Evolutionary conservation across 2,888 invertebrate species (phyloP).

Genomic region (Lepidonotus clava): DNA sequence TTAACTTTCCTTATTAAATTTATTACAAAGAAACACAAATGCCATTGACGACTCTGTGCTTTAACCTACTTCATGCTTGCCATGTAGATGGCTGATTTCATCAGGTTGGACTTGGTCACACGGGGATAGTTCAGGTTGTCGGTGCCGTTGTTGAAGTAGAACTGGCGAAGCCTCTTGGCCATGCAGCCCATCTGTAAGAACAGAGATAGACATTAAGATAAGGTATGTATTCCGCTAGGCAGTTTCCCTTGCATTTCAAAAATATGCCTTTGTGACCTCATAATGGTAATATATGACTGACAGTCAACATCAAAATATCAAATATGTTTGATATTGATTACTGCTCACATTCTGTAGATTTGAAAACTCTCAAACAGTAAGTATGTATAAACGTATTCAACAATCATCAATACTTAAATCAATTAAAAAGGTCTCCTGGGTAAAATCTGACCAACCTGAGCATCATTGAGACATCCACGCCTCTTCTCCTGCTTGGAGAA

Average conservation of each 20-base stretch:
- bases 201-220: background rate
- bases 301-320: background rate
- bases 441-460: slow-evolving; percentile 1
- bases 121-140: background rate
- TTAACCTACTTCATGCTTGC: background rate
- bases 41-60: too few species aligned
- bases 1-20: too few species aligned
- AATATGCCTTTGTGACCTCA: background rate
- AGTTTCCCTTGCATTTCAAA: background rate
- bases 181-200: background rate
- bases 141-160: background rate
- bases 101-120: background rate
- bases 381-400: too few species aligned
- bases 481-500: background rate
- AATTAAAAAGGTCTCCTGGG: background rate
- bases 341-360: too few species aligned
- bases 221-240: background rate
- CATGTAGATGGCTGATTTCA: slow-evolving; percentile 19
- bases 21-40: too few species aligned
- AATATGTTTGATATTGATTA: too few species aligned
- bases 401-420: too few species aligned
- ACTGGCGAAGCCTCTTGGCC: background rate
- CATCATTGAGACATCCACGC: slow-evolving; percentile 15
- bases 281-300: background rate
- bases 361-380: too few species aligned